Base-by-base conservation (phyloP, 2,888 invertebrate species). In the Nemapogon koenigi region DNA sequence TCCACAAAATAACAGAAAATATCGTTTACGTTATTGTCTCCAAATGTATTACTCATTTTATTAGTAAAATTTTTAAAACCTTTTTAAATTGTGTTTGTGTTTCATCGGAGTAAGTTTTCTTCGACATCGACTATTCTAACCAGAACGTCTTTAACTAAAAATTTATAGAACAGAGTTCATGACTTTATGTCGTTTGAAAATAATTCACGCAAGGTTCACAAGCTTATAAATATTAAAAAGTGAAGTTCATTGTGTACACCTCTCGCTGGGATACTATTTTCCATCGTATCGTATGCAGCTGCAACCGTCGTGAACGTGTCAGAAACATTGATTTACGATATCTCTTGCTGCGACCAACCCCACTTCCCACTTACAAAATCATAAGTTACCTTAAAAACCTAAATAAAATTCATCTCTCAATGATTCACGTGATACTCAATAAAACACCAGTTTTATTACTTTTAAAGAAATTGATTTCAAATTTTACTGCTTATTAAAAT, bases 401-500 rank as follows among this genome's bases (percentile, higher is more conserved):
- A 51, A 56, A 53, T 47, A 53, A 53, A 52, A 22, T 44, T 49
- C 46, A 41, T 46, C 45, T 46, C 52, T 50, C 56, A 56, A 58
- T 67, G 64, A 65, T 63, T 70, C 68, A 67, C 55, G 47, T 14
- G 60, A 56, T 59, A 52, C 51, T 51, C 54, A 61, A 63, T 64
- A 62, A 69, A 68, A 59, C 48, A 49, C 52, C 46, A 58, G 59
- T 72, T 33, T 33, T 33, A 33, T 18, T 33, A 19, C 33, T 19
- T 33, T 4, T n/a, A 22, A 33, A 33, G 33, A 66, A 71, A 72
- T 75, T 67, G 67, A 75, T 72, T 73, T 66, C 52, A 62, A 66
- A 67, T 70, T 71, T 73, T 70, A 75, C 63, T 72, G 68, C 70
- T 67, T 72, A 72, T 73, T 73, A 71, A 71, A 71, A 60, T 70